Percentiles rank a stretch among this genome's conserved stretches.
Evolutionary conservation across 1,140 invertebrate genomes (phyloP).

Genomic region (Antheraea pernyi): DNA sequence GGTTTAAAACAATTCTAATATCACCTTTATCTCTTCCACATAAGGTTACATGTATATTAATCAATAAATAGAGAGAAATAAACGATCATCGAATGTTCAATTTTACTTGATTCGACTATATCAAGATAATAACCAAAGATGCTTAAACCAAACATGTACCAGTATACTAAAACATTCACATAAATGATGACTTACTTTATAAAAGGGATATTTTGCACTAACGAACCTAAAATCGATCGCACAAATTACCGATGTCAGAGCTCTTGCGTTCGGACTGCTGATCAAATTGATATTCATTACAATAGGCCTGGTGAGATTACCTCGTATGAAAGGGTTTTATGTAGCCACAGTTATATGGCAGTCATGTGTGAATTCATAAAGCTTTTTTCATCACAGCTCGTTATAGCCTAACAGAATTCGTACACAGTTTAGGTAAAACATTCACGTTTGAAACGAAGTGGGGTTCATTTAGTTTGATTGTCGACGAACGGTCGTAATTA

Average conservation of each 20-base stretch:
- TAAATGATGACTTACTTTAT: background rate
- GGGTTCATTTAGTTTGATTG: slow-evolving; percentile 1
- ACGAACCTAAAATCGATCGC: too few relatives aligned
- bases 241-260: background rate
- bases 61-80: too few relatives aligned
- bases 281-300: background rate
- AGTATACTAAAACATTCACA: too few relatives aligned
- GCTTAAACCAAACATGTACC: too few relatives aligned
- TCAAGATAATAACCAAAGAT: too few relatives aligned
- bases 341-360: background rate
- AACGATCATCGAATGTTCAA: too few relatives aligned
- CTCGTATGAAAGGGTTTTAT: background rate
- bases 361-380: background rate
- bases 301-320: background rate
- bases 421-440: background rate
- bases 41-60: too few relatives aligned
- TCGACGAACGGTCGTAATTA: background rate
- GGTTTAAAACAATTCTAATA: too few relatives aligned
- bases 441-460: background rate
- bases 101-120: too few relatives aligned
- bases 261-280: background rate
- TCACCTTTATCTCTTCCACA: too few relatives aligned
- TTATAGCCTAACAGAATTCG: background rate
- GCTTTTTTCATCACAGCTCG: background rate
- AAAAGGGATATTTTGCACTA: background rate